Percentiles rank a stretch among this genome's conserved stretches.
Conservation (phyloP, 1,140 invertebrate genomes). For the Bombus confusus region DNA sequence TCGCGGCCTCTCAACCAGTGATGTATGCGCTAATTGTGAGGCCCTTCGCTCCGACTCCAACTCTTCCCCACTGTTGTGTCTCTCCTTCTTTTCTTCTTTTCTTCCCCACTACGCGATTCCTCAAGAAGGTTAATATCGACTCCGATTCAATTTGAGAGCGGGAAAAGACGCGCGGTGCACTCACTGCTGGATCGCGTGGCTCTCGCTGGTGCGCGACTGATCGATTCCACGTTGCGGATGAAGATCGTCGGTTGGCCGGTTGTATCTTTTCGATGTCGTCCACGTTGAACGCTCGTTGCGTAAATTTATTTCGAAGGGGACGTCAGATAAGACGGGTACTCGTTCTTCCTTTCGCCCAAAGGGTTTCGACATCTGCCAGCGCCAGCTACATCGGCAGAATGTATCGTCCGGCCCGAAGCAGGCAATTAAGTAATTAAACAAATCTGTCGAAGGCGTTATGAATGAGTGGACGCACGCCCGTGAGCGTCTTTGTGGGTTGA, state of each 20-base stretch:
- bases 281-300: conserved; percentile 12
- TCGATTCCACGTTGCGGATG: background rate
- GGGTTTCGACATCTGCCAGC: conserved; percentile 67
- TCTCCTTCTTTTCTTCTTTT: background rate
- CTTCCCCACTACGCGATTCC: conserved; percentile 25
- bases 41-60: conserved; percentile 58
- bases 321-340: conserved; percentile 49
- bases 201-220: background rate
- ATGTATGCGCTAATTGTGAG: conserved; percentile 73
- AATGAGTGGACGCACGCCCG: conserved; percentile 72
- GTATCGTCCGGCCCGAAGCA: conserved; percentile 59
- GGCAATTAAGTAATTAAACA: conserved; percentile 81
- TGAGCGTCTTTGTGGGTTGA: conserved; percentile 33
- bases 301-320: conserved; percentile 54
- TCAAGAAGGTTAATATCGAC: conserved; percentile 33
- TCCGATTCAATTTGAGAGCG: conserved; percentile 32
- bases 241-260: background rate
- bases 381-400: conserved; percentile 38
- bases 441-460: conserved; percentile 75
- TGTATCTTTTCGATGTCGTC: background rate
- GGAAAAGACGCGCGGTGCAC: no score
- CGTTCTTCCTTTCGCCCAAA: conserved; percentile 57
- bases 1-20: conserved; percentile 67
- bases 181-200: no score
- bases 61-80: background rate